Conservation (phyloP, 37 sponge, comb jelly and placozoan genomes). For the Dysidea cf. avara region DNA sequence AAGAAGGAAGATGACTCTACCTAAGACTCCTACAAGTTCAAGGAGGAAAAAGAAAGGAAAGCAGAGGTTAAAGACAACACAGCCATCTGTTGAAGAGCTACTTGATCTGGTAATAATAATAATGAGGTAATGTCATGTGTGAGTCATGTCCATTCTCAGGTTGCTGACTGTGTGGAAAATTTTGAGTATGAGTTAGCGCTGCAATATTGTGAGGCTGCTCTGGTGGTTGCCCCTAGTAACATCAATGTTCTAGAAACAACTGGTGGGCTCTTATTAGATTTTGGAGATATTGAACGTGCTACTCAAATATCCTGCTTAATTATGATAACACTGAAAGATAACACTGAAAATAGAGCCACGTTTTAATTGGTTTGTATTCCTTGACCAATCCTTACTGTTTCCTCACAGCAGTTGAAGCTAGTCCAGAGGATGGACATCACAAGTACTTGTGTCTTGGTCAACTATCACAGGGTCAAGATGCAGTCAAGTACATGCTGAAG, state of each 20-base stretch:
- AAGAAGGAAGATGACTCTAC: too few species aligned
- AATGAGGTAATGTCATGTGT: too few species aligned
- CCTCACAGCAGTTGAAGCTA: constrained; percentile 32
- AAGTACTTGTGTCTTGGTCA: constrained; percentile 84
- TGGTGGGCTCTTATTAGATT: constrained; percentile 61
- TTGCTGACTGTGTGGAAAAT: constrained; percentile 36
- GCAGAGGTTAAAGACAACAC: too few species aligned
- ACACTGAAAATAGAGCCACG: background rate
- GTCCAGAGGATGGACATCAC: constrained; percentile 53
- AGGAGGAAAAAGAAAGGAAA: too few species aligned
- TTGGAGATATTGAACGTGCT: constrained; percentile 51
- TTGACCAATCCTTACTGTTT: too few species aligned
- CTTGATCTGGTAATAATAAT: too few species aligned
- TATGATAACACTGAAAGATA: too few species aligned
- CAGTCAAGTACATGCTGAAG: constrained; percentile 45
- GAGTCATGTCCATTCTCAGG: background rate
- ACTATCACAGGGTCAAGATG: constrained; percentile 55
- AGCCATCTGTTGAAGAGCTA: too few species aligned
- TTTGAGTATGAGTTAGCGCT: constrained; percentile 62
- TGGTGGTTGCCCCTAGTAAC: constrained; percentile 28
- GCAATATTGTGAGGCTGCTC: constrained; percentile 47
- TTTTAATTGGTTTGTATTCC: too few species aligned
- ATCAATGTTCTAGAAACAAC: constrained; percentile 49
- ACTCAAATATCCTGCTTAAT: constrained; percentile 54
- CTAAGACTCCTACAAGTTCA: too few species aligned